Percentiles rank a stretch among this genome's conserved stretches.
Conservation (phyloP, 2,888 invertebrate species). For the Campoplex nolae region DNA sequence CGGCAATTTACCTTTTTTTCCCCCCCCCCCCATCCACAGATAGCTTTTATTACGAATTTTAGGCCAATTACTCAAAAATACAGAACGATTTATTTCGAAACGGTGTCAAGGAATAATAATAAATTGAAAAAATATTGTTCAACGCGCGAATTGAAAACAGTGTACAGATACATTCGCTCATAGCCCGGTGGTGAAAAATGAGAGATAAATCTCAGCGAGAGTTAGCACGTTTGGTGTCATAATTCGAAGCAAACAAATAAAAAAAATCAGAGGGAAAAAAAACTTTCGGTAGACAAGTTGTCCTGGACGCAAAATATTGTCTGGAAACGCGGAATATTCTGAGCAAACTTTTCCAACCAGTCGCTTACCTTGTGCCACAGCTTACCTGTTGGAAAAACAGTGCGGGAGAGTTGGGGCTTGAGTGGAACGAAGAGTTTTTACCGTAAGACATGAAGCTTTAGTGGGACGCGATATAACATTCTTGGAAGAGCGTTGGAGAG, state of each 20-base stretch:
- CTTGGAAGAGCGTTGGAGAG: constrained; percentile 51
- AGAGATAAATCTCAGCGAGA: constrained; percentile 38
- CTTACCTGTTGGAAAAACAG: constrained; percentile 57
- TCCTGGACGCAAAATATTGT: constrained; percentile 43
- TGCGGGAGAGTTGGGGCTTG: constrained; percentile 6
- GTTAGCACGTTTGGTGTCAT: constrained; percentile 4
- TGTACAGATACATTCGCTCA: constrained; percentile 1
- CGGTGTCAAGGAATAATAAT: neutral
- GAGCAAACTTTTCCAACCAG: constrained; percentile 65
- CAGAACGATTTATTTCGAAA: neutral
- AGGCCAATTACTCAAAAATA: neutral
- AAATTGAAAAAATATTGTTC: neutral
- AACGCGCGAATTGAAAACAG: constrained; percentile 9
- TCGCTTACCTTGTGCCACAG: constrained; percentile 64
- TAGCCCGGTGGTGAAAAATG: constrained; percentile 24
- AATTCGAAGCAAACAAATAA: constrained; percentile 7
- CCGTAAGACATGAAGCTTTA: constrained; percentile 53
- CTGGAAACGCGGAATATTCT: constrained; percentile 54
- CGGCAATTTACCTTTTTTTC: constrained; percentile 2
- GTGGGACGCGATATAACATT: constrained; percentile 65
- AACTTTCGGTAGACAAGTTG: constrained; percentile 12
- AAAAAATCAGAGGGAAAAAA: constrained; percentile 25
- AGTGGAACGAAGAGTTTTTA: constrained; percentile 52
- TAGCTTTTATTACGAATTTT: constrained; percentile 1
- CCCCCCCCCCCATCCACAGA: neutral